Conservation (phyloP, 2,797 vertebrate genomes). For the Poeciliopsis infans region DNA sequence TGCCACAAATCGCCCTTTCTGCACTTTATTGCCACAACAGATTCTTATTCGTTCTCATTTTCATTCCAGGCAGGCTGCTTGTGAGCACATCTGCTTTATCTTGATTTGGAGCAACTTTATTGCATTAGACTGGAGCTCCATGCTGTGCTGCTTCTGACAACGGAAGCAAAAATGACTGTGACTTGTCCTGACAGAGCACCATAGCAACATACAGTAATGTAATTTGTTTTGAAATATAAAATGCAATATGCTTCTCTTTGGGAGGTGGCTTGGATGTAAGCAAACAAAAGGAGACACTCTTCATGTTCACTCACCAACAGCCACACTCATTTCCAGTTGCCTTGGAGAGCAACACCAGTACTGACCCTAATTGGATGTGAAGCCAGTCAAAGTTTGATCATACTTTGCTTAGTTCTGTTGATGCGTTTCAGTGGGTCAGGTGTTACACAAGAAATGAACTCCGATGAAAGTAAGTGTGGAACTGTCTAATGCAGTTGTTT, state of each 20-base stretch:
- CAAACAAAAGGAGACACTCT: slow-evolving; percentile 55
- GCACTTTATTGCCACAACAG: slow-evolving; percentile 49
- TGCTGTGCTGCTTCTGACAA: slow-evolving; percentile 64
- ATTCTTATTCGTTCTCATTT: slow-evolving; percentile 54
- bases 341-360: slow-evolving; percentile 42
- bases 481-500: slow-evolving; percentile 65
- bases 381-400: slow-evolving; percentile 68
- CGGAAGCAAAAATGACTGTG: slow-evolving; percentile 70
- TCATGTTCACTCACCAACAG: slow-evolving; percentile 32
- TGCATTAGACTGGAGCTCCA: slow-evolving; percentile 77
- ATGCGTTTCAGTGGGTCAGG: slow-evolving; percentile 65
- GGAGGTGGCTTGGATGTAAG: slow-evolving; percentile 66
- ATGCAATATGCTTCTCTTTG: slow-evolving; percentile 73
- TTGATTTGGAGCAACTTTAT: slow-evolving; percentile 76
- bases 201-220: slow-evolving; percentile 72
- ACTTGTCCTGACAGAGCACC: slow-evolving; percentile 75
- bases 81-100: slow-evolving; percentile 75
- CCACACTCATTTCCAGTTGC: slow-evolving; percentile 38
- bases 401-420: slow-evolving; percentile 62
- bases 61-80: slow-evolving; percentile 49
- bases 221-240: slow-evolving; percentile 83
- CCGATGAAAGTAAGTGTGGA: slow-evolving; percentile 40
- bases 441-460: slow-evolving; percentile 62
- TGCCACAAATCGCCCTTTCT: slow-evolving; percentile 35
- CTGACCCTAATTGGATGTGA: slow-evolving; percentile 73